A percentile compares a stretch with the other conserved stretches of the same genome.
Conservation (phyloP, 2,797 vertebrate genomes). For the Sebastiscus albofasciatus region DNA sequence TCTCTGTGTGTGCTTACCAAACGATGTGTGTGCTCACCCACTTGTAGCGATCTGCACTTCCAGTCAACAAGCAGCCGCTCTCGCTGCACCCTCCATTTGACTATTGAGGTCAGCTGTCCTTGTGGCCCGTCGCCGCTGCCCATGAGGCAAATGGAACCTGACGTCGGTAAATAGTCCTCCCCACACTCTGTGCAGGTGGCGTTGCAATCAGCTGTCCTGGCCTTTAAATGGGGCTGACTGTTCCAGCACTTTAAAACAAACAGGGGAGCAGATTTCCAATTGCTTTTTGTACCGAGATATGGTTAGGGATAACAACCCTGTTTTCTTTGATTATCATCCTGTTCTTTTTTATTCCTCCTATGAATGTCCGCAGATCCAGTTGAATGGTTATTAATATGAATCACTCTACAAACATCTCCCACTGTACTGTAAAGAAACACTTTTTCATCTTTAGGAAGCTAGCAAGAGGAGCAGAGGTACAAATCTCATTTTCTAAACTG, state of each 20-base stretch:
- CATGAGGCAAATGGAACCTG: conserved; percentile 67
- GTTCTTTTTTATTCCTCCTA: not conserved
- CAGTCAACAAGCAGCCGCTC: conserved; percentile 49
- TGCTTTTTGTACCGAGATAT: conserved; percentile 28
- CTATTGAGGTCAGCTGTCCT: conserved; percentile 61
- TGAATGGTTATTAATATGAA: conserved; percentile 32
- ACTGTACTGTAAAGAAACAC: not conserved
- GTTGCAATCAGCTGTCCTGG: conserved; percentile 56
- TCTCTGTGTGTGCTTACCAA: conserved; percentile 49
- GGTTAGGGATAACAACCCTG: conserved; percentile 10
- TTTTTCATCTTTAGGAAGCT: conserved; percentile 2
- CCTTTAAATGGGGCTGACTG: conserved; percentile 54
- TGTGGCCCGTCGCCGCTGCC: conserved; percentile 26
- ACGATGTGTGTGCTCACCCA: conserved; percentile 55
- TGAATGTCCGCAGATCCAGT: not conserved
- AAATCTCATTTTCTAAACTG: conserved; percentile 32
- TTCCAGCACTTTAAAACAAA: conserved; percentile 53
- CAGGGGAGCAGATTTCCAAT: conserved; percentile 51
- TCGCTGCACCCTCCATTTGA: conserved; percentile 43
- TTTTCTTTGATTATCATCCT: conserved; percentile 33
- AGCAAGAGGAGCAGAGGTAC: not conserved
- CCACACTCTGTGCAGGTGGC: conserved; percentile 52
- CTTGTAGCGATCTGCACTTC: conserved; percentile 50
- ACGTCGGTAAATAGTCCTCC: conserved; percentile 57
- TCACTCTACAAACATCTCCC: not conserved